Base-by-base conservation (phyloP, 2,797 vertebrate species). In the Crenuchus spilurus region DNA sequence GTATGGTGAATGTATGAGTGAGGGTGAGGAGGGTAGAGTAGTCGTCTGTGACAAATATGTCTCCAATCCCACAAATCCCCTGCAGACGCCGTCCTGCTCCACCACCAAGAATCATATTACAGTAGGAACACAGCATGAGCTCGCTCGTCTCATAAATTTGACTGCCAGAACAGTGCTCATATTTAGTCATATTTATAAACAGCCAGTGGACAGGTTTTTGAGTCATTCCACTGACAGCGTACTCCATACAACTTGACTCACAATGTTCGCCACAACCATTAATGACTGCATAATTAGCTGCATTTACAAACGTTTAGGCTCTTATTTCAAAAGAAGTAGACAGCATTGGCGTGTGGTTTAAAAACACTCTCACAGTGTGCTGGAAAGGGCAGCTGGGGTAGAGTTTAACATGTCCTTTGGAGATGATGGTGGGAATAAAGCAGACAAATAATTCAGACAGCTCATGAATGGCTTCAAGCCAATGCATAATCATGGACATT, bases 31-130 rank as follows among this genome's bases (percentile, higher is more conserved):
- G 41, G 41, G 42, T 41, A n/a, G 42, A 46, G 54, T 46, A 74
- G 28, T 74, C 51, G 42, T 30, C 54, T 46, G 62, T 74, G 71
- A 74, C 71, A 65, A 74, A 74, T 65, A 74, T 74, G 71, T 55
- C 39, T 65, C 28, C 62, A 37, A 46, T 66, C 49, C 26, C 71
- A 26, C 61, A 65, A 73, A 73, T 65, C 37, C 71, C 71, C 61
- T 64, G 26, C 46, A 65, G 61, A 65, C 58, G 18, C 37, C 18
- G 11, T 33, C 31, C 61, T n/a, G 61, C 39, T 44, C 51, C 62
- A 39, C 41, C 42, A 48, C 7, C 16, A 46, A 10, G 41, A 64
- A 48, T 64, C 42, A 31, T 31, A 31, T 64, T 64, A 64, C 62
- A 31, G 62, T 48, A 64, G 62, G 42, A 31, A 11, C 62, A 18